These are phyloP conservation scores for Cottus gobio DNA, from an alignment of 2,113 vertebrate genomes.

Conservation along the genomic window DNA sequence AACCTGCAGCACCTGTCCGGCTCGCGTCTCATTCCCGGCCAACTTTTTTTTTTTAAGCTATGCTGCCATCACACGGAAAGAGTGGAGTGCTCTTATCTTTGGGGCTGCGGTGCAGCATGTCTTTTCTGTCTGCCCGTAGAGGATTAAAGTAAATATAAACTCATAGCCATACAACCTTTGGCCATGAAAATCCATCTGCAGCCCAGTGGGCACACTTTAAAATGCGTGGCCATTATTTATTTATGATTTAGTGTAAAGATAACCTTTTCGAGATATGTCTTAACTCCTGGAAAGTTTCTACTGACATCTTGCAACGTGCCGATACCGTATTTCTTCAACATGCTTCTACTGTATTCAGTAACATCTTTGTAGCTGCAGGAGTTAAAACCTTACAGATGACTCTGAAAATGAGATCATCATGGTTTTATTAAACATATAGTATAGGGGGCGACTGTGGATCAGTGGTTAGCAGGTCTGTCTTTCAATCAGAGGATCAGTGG, in stretches of 20 bases:
- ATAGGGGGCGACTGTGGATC: too few relatives aligned
- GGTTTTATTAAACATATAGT: too few relatives aligned
- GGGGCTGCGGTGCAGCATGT: slow-evolving; percentile 22
- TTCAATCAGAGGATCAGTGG: too few relatives aligned
- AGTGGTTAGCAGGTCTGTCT: too few relatives aligned
- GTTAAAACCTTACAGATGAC: too few relatives aligned
- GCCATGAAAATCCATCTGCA: neutral
- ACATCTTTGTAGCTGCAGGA: too few relatives aligned
- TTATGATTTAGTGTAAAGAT: neutral
- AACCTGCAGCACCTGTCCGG: slow-evolving; percentile 50
- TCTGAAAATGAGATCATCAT: too few relatives aligned
- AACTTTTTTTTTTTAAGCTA: slow-evolving; percentile 8
- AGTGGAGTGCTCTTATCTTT: slow-evolving; percentile 1
- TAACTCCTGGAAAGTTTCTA: slow-evolving; percentile 13
- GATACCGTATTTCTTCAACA: neutral
- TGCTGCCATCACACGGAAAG: slow-evolving; percentile 9
- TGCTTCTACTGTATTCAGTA: too few relatives aligned
- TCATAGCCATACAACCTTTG: neutral
- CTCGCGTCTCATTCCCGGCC: slow-evolving; percentile 35
- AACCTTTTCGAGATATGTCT: slow-evolving; percentile 2
- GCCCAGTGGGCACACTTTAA: neutral
- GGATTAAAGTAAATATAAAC: neutral
- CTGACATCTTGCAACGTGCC: too few relatives aligned
- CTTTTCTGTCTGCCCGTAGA: neutral
- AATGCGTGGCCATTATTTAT: too few relatives aligned